Evolutionary conservation across 2,888 invertebrate species (phyloP), one percentile per base, ranked within the genome.

Genomic region (Eupithecia subumbrata): DNA sequence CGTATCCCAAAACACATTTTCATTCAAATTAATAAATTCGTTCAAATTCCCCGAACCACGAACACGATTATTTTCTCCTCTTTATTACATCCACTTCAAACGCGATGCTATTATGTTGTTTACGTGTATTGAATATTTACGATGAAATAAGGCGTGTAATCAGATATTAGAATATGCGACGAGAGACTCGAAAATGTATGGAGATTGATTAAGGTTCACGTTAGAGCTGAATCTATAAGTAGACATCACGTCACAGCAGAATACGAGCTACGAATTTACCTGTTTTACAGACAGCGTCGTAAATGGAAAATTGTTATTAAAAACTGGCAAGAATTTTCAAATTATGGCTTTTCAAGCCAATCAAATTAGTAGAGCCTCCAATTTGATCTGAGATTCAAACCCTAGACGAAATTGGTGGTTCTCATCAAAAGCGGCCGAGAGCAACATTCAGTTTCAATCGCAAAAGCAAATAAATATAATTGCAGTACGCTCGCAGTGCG

Each of bases 121-220:
- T 69, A 63, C 77, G 78, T 76, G 76, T 79, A 78, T 78, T 71
- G 76, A 80, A 76, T 80, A 78, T 75, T 74, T 72, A 75, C 71
- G 71, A 69, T 14, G 76, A 79, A 77, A 78, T 77, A 78, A 63
- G 71, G 70, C 72, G 60, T 56, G 78, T 75, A 72, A 73, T 74
- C 75, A 76, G 74, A 74, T 76, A 76, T 76, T 73, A 73, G 48
- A 70, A 74, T 76, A 72, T 73, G 60, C 16, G 30, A 37, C 40
- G 18, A 56, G 60, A 75, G 18, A 60, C 70, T 68, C 63, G 48
- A 73, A 73, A 45, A 60, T 63, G 34, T 56, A 68, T 30, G 70
- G 52, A 66, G 74, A 71, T 67, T 56, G 66, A 52, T 70, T 66
- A 43, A 69, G 69, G 63, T 69, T 69, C 43, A 68, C 68, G 3